Conservation (phyloP, 1,140 invertebrate genomes). For the Choristoneura fumiferana region DNA sequence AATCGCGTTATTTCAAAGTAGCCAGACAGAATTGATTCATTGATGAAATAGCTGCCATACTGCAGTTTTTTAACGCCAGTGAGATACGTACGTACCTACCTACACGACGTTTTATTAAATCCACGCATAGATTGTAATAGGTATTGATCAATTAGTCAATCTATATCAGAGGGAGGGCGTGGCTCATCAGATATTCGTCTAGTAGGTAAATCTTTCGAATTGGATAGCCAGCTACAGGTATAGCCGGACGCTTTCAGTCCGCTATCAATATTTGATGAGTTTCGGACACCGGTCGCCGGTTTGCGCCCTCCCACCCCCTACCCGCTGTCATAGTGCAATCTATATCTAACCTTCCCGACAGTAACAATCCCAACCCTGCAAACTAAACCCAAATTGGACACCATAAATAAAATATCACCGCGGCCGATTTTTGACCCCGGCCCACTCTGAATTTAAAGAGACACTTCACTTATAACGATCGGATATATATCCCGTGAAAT, state of each 20-base stretch:
- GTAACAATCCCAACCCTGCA: not conserved
- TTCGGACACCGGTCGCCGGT: constrained; percentile 41
- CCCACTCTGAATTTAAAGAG: too few species aligned
- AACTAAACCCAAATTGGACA: constrained; percentile 1
- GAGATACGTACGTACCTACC: too few species aligned
- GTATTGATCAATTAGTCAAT: too few species aligned
- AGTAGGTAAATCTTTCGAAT: constrained; percentile 36
- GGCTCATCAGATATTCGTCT: constrained; percentile 53
- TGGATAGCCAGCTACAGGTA: constrained; percentile 28
- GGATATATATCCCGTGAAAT: too few species aligned
- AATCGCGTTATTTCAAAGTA: too few species aligned
- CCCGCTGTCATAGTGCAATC: constrained; percentile 27
- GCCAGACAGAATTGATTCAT: too few species aligned
- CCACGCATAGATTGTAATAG: too few species aligned
- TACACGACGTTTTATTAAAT: too few species aligned
- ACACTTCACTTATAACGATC: too few species aligned
- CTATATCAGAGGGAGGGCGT: constrained; percentile 35
- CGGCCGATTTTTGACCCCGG: not conserved
- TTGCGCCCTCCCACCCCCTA: constrained; percentile 27
- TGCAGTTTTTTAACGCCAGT: too few species aligned
- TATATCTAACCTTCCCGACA: not conserved
- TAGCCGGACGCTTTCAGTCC: constrained; percentile 48
- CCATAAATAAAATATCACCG: constrained; percentile 25
- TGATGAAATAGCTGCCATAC: too few species aligned
- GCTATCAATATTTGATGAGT: constrained; percentile 70